Conservation (phyloP, 2,888 invertebrate species). For the Drosophila rellima region DNA sequence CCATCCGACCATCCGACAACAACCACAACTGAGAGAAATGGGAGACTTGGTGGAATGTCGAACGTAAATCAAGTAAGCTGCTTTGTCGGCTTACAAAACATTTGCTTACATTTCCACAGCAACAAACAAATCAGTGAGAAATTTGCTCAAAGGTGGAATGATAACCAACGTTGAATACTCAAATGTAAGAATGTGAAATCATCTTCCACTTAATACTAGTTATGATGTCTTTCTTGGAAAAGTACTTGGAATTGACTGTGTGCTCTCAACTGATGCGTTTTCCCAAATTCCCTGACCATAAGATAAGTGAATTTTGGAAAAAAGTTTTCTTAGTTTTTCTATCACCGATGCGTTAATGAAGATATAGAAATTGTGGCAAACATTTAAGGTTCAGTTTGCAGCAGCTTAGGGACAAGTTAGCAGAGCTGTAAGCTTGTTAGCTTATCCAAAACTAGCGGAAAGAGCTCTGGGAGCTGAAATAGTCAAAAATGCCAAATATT, state of each 20-base stretch:
- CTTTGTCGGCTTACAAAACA: constrained; percentile 76
- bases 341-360: background rate
- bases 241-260: background rate
- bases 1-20: constrained; percentile 22
- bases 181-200: constrained; percentile 13
- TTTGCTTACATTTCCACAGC: constrained; percentile 64
- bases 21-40: constrained; percentile 6
- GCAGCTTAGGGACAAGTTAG: constrained; percentile 1
- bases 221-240: background rate
- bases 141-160: constrained; percentile 56
- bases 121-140: constrained; percentile 63
- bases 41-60: constrained; percentile 6
- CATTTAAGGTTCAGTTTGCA: background rate
- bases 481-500: background rate
- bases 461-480: background rate
- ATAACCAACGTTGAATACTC: constrained; percentile 31
- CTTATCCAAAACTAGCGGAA: no score
- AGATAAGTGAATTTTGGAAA: no score
- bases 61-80: constrained; percentile 69
- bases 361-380: background rate
- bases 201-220: constrained; percentile 7
- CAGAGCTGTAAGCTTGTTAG: background rate
- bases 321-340: background rate
- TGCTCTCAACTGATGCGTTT: background rate
- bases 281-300: background rate